phyloP scores from a whole-genome alignment of 2,888 invertebrate species.

The Erebia ligea region DNA sequence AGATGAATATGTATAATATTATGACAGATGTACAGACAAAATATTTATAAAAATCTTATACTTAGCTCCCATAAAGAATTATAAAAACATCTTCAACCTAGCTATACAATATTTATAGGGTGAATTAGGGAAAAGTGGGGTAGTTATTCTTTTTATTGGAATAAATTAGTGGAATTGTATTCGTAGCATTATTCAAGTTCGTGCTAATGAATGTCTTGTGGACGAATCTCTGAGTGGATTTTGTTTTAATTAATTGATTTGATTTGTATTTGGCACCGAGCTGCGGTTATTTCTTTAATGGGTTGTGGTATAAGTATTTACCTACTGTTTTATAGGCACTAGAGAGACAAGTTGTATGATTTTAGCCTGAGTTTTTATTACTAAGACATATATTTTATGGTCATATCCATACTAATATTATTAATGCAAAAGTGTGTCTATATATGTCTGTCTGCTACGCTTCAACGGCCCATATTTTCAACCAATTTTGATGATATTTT shows the following conservation, averaged over 20 bases:
- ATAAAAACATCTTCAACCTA: not conserved
- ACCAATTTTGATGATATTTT: too few relatives aligned
- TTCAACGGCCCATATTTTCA: too few relatives aligned
- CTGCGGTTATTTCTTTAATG: slow-evolving; percentile 16
- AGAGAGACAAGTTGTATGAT: not conserved
- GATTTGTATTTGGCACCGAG: slow-evolving; percentile 41
- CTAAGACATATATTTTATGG: too few relatives aligned
- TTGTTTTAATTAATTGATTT: slow-evolving; percentile 67
- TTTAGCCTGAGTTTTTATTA: too few relatives aligned
- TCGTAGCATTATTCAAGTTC: slow-evolving; percentile 46
- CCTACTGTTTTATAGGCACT: not conserved
- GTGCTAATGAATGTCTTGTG: slow-evolving; percentile 73
- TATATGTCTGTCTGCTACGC: too few relatives aligned
- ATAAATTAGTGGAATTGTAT: slow-evolving; percentile 76
- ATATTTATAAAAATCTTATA: not conserved
- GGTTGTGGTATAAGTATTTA: too few relatives aligned
- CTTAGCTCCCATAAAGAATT: not conserved
- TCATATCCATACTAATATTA: too few relatives aligned
- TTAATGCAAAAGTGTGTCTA: too few relatives aligned
- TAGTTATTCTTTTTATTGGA: slow-evolving; percentile 68
- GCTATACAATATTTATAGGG: slow-evolving; percentile 14
- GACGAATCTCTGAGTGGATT: slow-evolving; percentile 57
- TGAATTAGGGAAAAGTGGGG: slow-evolving; percentile 36
- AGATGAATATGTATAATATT: too few relatives aligned
- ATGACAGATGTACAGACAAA: not conserved